Conservation (phyloP, 2,797 vertebrate species). For the Lepidocolaptes lacrymiger region DNA sequence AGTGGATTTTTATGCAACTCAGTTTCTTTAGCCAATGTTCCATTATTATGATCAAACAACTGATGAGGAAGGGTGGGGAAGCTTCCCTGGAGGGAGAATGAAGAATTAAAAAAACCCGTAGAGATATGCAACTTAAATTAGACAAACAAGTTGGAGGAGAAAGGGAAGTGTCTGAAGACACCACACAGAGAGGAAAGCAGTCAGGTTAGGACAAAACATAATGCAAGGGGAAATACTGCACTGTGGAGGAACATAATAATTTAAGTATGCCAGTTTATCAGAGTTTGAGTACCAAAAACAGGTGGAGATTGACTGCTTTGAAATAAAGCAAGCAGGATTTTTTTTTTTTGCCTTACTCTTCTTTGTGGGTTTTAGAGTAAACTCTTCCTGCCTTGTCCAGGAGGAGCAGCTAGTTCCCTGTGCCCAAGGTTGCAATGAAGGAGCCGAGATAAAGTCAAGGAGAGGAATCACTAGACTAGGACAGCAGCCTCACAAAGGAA, state of each 20-base stretch:
- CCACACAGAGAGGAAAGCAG: background rate
- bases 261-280: background rate
- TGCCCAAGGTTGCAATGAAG: background rate
- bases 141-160: background rate
- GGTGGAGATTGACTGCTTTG: background rate
- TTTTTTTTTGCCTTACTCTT: background rate
- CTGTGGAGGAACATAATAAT: background rate
- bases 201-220: background rate
- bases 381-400: background rate
- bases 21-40: slow-evolving; percentile 24
- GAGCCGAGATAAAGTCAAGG: background rate
- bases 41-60: background rate
- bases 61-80: slow-evolving; percentile 49
- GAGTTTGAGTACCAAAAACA: background rate
- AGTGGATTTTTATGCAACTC: background rate
- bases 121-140: background rate
- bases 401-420: background rate
- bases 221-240: background rate
- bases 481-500: background rate
- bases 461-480: background rate
- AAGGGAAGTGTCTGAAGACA: slow-evolving; percentile 1
- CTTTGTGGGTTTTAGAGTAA: background rate
- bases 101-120: background rate
- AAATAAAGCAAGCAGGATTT: background rate
- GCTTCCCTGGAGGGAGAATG: slow-evolving; percentile 3